Base-by-base conservation (phyloP, 2,113 vertebrate species). In the Elephas maximus region DNA sequence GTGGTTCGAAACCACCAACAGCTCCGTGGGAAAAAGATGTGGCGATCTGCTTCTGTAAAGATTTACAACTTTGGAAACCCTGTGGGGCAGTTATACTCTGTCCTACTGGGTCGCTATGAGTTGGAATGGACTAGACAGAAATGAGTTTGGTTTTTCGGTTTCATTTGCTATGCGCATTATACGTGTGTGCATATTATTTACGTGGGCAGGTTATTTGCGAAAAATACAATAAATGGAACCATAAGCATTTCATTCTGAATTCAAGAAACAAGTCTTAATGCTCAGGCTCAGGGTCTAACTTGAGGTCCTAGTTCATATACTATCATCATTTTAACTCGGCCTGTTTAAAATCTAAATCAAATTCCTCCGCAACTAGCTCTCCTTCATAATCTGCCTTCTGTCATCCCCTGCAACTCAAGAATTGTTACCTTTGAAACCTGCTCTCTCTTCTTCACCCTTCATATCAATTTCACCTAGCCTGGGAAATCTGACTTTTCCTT, bases 161-260 rank as follows among this genome's bases (percentile, higher is more conserved):
- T 57, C 12, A 4, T 57, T 57, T 57, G 53, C 53, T 57, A 17
- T 57, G 15, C 15, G 53, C 53, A 57, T 17, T 57, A 17, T 57
- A 57, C 15, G 53, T 57, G 53, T 57, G 53, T 57, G 53, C 11
- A 12, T 14, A 17, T 57, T 57, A 57, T 57, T 57, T 57, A 57
- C 15, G 53, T 57, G 53, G 53, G 53, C 53, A 12, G 2, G 15
- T 57, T 57, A 48, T 48, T 48, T 48, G 48, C 48, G 10, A 48
- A 48, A 48, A 4, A 48, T 10, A 57, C 53, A 57, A 14, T 57
- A 48, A 92, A 51, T 92, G 28, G 20, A 96, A 85, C 11, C 33
- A 65, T n/a, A 53, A 67, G 33, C 17, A 94, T 80, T 94, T 91
- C 37, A 86, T 74, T 23, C 18, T 93, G 18, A 95, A 89, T 96